Evolutionary conservation across 2,888 invertebrate species (phyloP).

Genomic region (Lamproptera curius): DNA sequence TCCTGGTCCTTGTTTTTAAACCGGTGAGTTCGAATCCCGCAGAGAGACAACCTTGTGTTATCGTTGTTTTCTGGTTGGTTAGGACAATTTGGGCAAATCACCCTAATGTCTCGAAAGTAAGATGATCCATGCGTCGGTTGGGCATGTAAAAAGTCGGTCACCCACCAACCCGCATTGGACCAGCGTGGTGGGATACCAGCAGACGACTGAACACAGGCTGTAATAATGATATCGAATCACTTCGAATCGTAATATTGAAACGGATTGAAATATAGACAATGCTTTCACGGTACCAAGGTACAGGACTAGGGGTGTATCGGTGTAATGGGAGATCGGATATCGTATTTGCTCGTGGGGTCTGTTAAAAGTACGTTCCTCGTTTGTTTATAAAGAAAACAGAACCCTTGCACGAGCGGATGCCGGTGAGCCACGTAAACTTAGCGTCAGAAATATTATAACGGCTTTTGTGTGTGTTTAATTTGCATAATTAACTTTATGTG

Average conservation of each 20-base stretch:
- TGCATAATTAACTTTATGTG: slow-evolving; percentile 4
- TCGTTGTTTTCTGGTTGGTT: too few species aligned
- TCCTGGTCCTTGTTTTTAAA: too few species aligned
- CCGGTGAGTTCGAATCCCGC: too few species aligned
- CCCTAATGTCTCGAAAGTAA: too few species aligned
- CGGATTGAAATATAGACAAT: slow-evolving; percentile 61
- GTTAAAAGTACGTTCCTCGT: slow-evolving; percentile 73
- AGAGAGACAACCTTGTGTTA: too few species aligned
- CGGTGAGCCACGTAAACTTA: slow-evolving; percentile 41
- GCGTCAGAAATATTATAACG: slow-evolving; percentile 45
- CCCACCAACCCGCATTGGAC: too few species aligned
- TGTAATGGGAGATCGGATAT: slow-evolving; percentile 77
- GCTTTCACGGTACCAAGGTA: slow-evolving; percentile 45
- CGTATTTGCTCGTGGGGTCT: slow-evolving; percentile 76
- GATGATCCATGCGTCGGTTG: too few species aligned
- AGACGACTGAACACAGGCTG: too few species aligned
- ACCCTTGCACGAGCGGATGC: slow-evolving; percentile 53
- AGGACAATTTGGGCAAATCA: too few species aligned
- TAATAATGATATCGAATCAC: too few species aligned
- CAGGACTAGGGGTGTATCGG: slow-evolving; percentile 53
- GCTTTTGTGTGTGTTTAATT: slow-evolving; percentile 30
- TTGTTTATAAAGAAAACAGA: slow-evolving; percentile 77
- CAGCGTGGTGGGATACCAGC: too few species aligned
- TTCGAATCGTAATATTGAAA: background rate
- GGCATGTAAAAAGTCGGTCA: too few species aligned